A percentile compares a stretch with the other conserved stretches of the same genome.
These are phyloP conservation scores for Orgyia antiqua DNA, from an alignment of 2,888 invertebrate genomes.

Conservation along the genomic window DNA sequence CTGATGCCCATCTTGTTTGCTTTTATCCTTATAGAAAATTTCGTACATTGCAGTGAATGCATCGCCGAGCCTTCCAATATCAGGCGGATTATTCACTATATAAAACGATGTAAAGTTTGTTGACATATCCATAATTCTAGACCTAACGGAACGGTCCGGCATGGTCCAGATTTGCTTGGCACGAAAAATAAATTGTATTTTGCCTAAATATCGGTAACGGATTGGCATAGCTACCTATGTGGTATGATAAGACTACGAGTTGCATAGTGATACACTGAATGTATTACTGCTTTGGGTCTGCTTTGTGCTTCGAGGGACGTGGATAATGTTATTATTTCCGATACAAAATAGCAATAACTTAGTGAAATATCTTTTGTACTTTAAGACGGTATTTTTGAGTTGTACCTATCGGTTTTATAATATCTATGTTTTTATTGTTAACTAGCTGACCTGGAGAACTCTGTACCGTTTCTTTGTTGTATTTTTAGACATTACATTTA, in stretches of 20 bases:
- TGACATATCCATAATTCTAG: conserved; percentile 29
- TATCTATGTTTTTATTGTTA: no score
- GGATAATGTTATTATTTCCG: conserved; percentile 33
- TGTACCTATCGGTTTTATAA: no score
- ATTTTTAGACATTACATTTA: no score
- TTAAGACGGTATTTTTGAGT: no score
- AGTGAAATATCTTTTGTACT: no score
- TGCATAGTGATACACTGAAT: conserved; percentile 71
- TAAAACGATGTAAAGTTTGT: conserved; percentile 61
- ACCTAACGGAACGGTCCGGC: conserved; percentile 28
- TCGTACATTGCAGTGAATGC: conserved; percentile 74
- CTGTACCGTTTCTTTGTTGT: no score
- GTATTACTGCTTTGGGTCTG: conserved; percentile 59
- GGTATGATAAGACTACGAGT: conserved; percentile 63
- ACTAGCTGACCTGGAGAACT: no score
- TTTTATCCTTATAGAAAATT: conserved; percentile 78
- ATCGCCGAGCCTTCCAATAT: conserved; percentile 74
- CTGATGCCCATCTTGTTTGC: conserved; percentile 75
- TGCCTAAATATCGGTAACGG: conserved; percentile 75
- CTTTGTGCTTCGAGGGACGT: conserved; percentile 35
- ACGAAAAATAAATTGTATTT: conserved; percentile 58
- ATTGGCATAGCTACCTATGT: conserved; percentile 62
- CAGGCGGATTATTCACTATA: conserved; percentile 67
- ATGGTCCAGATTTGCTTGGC: conserved; percentile 41
- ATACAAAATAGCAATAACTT: conserved; percentile 17